Conservation (phyloP, 2,797 vertebrate species). For the Parambassis ranga region DNA sequence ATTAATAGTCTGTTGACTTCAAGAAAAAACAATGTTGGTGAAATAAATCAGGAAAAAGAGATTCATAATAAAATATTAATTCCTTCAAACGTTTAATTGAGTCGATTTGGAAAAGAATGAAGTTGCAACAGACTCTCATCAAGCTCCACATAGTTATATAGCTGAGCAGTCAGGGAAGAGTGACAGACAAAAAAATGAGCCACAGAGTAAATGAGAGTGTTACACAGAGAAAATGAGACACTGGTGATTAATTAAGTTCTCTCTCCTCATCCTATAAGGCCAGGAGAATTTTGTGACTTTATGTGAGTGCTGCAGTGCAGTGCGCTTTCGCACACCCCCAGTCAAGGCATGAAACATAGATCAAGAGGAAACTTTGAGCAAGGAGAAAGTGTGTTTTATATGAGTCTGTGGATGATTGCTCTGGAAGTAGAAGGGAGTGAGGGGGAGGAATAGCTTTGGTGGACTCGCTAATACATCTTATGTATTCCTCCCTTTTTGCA, state of each 20-base stretch:
- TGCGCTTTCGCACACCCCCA: slow-evolving; percentile 26
- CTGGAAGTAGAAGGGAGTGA: slow-evolving; percentile 44
- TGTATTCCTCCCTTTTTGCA: slow-evolving; percentile 41
- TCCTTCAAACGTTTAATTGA: too few relatives aligned
- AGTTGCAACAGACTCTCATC: neutral
- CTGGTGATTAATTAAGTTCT: slow-evolving; percentile 59
- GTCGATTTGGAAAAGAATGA: neutral
- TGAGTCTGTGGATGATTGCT: slow-evolving; percentile 56
- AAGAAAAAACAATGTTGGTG: too few relatives aligned
- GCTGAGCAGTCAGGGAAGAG: slow-evolving; percentile 9
- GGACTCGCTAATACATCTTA: slow-evolving; percentile 44
- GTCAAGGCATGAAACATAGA: slow-evolving; percentile 70
- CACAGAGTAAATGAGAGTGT: slow-evolving; percentile 46
- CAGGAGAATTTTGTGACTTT: slow-evolving; percentile 45
- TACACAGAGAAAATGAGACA: slow-evolving; percentile 51
- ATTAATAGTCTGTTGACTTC: too few relatives aligned
- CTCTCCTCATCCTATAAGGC: slow-evolving; percentile 43
- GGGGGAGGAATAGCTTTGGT: slow-evolving; percentile 41
- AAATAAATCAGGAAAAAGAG: too few relatives aligned
- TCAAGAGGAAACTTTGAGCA: slow-evolving; percentile 68
- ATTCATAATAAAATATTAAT: too few relatives aligned
- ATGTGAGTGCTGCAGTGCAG: slow-evolving; percentile 16
- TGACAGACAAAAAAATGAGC: slow-evolving; percentile 41
- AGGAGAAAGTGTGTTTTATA: slow-evolving; percentile 41
- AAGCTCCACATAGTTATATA: neutral